Percentiles rank a stretch among this genome's conserved stretches.
Conservation (phyloP, 1,140 invertebrate species). For the Samia ricini region DNA sequence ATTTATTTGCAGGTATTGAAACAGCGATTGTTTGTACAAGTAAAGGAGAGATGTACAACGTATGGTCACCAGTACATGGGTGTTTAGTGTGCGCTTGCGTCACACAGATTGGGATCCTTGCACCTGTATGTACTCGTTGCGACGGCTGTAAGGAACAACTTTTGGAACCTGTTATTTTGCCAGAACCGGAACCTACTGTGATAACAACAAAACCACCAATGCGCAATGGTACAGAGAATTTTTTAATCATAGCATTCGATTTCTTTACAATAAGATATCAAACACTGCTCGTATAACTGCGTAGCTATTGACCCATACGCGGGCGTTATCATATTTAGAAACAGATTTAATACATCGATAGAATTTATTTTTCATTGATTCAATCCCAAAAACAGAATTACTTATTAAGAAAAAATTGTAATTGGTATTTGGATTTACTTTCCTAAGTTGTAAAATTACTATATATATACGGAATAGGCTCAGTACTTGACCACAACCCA, state of each 20-base stretch:
- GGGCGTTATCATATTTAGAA: no score
- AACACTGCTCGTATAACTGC: no score
- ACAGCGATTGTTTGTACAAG: slow-evolving; percentile 22
- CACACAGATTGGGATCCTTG: slow-evolving; percentile 24
- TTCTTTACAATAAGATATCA: no score
- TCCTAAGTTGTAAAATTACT: no score
- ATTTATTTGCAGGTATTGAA: slow-evolving; percentile 18
- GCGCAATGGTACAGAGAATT: not conserved
- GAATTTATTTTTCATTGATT: no score
- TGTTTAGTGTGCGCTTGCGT: slow-evolving; percentile 51
- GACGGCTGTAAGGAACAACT: slow-evolving; percentile 21
- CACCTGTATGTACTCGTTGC: slow-evolving; percentile 43
- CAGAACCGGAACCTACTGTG: not conserved
- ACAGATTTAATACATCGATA: no score
- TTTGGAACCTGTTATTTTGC: slow-evolving; percentile 2
- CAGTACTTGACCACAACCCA: no score
- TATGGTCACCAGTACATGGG: slow-evolving; percentile 17
- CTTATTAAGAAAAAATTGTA: no score
- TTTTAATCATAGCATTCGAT: not conserved
- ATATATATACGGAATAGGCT: no score
- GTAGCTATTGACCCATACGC: no score
- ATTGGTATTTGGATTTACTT: no score
- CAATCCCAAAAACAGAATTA: no score
- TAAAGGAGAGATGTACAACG: slow-evolving; percentile 33
- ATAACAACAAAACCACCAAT: not conserved